A percentile compares a stretch with the other conserved stretches of the same genome.
These are phyloP conservation scores for Pogonomyrmex barbatus DNA, from an alignment of 1,140 invertebrate genomes.

Conservation along the genomic window DNA sequence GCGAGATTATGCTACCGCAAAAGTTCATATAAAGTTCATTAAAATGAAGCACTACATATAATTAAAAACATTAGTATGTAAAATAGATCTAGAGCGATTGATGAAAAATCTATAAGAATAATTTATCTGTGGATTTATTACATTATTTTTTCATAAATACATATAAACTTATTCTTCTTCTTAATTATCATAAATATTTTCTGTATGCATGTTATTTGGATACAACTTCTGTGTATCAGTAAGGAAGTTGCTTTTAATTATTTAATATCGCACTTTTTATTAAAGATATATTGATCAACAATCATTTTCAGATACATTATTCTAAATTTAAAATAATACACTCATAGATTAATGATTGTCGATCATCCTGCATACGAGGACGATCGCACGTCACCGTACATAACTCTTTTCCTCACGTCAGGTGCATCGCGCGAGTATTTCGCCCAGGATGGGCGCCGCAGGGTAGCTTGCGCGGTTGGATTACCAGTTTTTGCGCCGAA, in stretches of 20 bases:
- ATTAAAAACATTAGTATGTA: not conserved
- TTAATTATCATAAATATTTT: not conserved
- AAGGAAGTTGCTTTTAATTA: not conserved
- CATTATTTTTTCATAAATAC: too few species aligned
- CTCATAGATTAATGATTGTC: too few species aligned
- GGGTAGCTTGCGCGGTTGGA: conserved; percentile 61
- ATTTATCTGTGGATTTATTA: not conserved
- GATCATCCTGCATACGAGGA: not conserved
- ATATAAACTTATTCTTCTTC: too few species aligned
- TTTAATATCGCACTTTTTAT: not conserved
- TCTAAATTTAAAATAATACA: conserved; percentile 9
- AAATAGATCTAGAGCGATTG: not conserved
- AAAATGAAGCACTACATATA: not conserved
- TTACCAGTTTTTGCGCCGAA: conserved; percentile 74
- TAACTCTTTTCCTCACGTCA: conserved; percentile 22
- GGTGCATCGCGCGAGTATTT: conserved; percentile 48
- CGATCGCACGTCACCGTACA: not conserved
- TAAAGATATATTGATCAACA: not conserved
- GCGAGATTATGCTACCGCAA: not conserved
- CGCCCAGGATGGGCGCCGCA: conserved; percentile 35
- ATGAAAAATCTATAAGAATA: not conserved
- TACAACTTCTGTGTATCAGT: not conserved
- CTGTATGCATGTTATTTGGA: not conserved
- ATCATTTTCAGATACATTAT: not conserved
- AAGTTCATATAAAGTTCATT: not conserved